Evolutionary conservation across 2,797 vertebrate genomes (phyloP), one percentile per base, ranked within the genome.

Genomic region (Ateles fusciceps): DNA sequence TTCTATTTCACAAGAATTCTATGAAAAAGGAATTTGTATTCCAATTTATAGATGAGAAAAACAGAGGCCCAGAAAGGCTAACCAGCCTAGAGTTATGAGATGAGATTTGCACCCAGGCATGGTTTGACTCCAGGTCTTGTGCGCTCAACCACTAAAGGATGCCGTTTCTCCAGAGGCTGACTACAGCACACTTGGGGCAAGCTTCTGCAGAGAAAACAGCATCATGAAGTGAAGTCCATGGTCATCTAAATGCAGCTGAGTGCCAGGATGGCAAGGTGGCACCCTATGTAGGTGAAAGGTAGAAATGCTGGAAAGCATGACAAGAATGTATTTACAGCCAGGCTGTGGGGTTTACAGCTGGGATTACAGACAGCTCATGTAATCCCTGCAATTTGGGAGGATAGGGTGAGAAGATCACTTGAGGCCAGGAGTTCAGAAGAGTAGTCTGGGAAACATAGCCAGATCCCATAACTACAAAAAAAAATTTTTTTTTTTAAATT

Each of bases 281-380:
- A 4, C 15, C 11, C 4, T 22, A 19, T 2, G 2, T 14, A 0
- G 19, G 28, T 11, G 21, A 33, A 11, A 84, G 17, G 21, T 2
- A 2, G 28, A 26, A 10, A 30, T 26, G 30, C 44, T 12, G 9
- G 36, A n/a, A 50, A n/a, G 13, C 1, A 0, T 7, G 64, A 10
- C 21, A 5, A 59, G 81, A 33, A 19, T 7, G 2, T 4, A 0
- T 5, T 7, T 5, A 3, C 14, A 5, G 4, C 14, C 61, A 64
- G 61, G 30, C 7, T 1, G 15, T 68, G 64, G 64, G 64, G 64
- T n/a, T 68, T 68, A 33, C 30, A 64, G 59, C 59, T 64, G 59
- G 59, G 6, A 64, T 33, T 64, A 64, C 13, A 64, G 59, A 33
- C 59, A 64, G 59, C 59, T 14, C 59, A 15, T 64, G 30, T 64